These are phyloP conservation scores for Cricetomys ansorgei DNA, from an alignment of 2,113 vertebrate species.

Conservation along the genomic window DNA sequence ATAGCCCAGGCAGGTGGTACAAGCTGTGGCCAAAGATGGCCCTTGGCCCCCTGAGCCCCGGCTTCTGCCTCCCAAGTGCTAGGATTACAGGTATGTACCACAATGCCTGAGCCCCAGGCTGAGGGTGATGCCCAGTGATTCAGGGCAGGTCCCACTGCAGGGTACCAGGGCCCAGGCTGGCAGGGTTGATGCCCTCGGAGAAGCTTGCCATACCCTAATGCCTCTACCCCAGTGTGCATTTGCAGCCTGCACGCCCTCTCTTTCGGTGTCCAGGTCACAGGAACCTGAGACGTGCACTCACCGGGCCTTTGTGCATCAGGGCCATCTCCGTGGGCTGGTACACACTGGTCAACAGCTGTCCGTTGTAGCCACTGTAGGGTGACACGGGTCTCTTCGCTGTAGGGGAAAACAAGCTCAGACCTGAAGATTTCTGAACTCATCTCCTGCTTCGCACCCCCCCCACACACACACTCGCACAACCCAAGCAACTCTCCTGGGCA, in stretches of 20 bases:
- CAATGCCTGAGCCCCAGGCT: background rate
- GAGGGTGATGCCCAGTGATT: background rate
- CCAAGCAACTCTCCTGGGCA: background rate
- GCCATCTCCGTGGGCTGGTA: conserved; percentile 98
- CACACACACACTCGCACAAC: no score
- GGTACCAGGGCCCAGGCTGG: background rate
- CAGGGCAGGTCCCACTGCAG: fast-evolving
- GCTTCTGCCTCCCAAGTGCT: background rate
- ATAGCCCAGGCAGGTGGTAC: background rate
- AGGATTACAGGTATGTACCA: background rate
- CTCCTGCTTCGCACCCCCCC: background rate
- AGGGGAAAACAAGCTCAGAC: background rate
- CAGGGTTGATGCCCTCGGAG: fast-evolving
- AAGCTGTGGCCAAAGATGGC: background rate
- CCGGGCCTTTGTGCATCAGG: conserved; percentile 92
- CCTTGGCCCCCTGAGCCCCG: background rate
- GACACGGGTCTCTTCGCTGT: conserved; percentile 93
- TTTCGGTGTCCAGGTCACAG: background rate
- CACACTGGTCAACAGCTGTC: conserved; percentile 92
- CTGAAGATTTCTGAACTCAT: background rate
- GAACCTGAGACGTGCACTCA: conserved; percentile 74
- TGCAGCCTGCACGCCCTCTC: background rate
- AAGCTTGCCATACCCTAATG: fast-evolving
- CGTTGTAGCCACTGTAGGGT: conserved; percentile 95
- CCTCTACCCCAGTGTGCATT: background rate